Evolutionary conservation across 2,113 vertebrate species (phyloP).

Genomic region (Perca fluviatilis): DNA sequence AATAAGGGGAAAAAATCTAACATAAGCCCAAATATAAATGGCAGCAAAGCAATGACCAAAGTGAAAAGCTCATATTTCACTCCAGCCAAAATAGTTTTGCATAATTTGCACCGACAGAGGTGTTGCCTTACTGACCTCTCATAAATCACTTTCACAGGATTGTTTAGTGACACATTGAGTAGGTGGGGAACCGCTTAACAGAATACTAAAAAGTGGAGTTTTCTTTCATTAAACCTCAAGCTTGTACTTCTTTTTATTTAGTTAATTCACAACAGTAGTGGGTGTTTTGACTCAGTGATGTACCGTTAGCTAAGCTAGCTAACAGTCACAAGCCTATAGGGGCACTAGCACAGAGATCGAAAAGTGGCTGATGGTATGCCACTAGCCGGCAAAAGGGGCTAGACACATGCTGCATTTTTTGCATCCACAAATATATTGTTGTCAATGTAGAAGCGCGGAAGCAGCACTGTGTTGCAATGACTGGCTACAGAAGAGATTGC

Average conservation of each 20-base stretch:
- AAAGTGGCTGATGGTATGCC: too few species aligned
- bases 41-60: slow-evolving; percentile 24
- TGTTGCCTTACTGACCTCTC: slow-evolving; percentile 34
- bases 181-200: too few species aligned
- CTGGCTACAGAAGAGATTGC: too few species aligned
- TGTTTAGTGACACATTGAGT: slow-evolving; percentile 11
- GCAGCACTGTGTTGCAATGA: too few species aligned
- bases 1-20: background rate
- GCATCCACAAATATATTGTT: too few species aligned
- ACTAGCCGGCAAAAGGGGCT: too few species aligned
- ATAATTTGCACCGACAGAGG: slow-evolving; percentile 30
- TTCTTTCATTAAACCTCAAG: background rate
- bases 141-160: slow-evolving; percentile 2
- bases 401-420: too few species aligned
- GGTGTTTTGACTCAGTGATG: slow-evolving; percentile 52
- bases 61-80: slow-evolving; percentile 63
- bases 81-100: slow-evolving; percentile 64
- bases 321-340: slow-evolving; percentile 7
- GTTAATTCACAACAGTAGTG: background rate
- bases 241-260: background rate
- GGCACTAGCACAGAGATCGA: too few species aligned
- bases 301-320: slow-evolving; percentile 17
- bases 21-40: background rate
- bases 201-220: background rate
- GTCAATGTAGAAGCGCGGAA: too few species aligned